These are phyloP conservation scores for Ptycholaimellus sp. DNA, from an alignment of 2,888 invertebrate genomes.

Conservation along the genomic window DNA sequence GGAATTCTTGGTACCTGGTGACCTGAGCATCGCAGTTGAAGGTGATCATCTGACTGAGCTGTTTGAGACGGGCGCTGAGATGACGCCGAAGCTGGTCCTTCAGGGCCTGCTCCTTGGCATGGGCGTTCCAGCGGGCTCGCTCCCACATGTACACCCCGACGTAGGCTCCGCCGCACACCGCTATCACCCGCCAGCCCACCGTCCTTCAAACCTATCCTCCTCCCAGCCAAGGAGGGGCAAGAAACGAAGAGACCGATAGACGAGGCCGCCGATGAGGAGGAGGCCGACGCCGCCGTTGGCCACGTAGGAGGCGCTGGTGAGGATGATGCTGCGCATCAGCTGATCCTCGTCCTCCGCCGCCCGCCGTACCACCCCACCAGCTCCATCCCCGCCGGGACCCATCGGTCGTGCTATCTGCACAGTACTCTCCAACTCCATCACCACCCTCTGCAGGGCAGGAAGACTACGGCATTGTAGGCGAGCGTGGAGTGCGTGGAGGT, in stretches of 20 bases:
- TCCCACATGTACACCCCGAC: constrained; percentile 80
- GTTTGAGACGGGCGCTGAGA: neutral
- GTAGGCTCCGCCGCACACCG: constrained; percentile 55
- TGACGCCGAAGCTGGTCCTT: constrained; percentile 47
- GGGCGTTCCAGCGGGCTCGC: constrained; percentile 84
- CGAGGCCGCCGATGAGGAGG: constrained; percentile 61
- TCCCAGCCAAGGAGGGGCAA: constrained; percentile 8
- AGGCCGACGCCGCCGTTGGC: constrained; percentile 75
- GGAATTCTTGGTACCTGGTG: too few relatives aligned
- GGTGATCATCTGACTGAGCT: constrained; percentile 2
- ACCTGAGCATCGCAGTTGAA: constrained; percentile 7
- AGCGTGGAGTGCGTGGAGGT: too few relatives aligned
- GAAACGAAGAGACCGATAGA: constrained; percentile 26
- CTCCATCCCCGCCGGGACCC: neutral
- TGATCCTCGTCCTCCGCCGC: constrained; percentile 5
- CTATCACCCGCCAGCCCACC: constrained; percentile 82
- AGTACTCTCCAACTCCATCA: neutral
- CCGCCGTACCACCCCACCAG: too few relatives aligned
- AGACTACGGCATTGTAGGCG: too few relatives aligned
- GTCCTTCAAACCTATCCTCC: constrained; percentile 56
- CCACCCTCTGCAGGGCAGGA: neutral
- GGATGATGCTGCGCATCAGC: constrained; percentile 9
- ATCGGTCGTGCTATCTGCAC: too few relatives aligned
- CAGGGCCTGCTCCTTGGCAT: constrained; percentile 74
- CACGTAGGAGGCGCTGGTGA: constrained; percentile 16